phyloP scores from a whole-genome alignment of 1,140 invertebrate genomes.

The Rhopalosiphum maidis region DNA sequence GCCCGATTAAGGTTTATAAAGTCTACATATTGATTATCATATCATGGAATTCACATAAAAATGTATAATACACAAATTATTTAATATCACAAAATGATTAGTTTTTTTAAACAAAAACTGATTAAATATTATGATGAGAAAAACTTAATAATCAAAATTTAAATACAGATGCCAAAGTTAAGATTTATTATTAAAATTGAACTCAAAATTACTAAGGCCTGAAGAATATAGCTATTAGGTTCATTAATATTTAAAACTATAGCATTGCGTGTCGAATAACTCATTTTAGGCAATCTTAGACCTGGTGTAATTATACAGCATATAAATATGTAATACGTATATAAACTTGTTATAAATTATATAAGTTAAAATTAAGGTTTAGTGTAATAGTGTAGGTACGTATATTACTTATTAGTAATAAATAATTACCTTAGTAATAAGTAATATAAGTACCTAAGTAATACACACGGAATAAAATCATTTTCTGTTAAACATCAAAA shows the following conservation, averaged over 20 bases:
- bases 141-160: neutral
- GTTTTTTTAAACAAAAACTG: neutral
- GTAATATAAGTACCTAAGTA: too few species aligned
- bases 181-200: neutral
- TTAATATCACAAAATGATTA: neutral
- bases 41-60: too few species aligned
- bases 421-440: too few species aligned
- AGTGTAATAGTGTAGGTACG: neutral
- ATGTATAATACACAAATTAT: neutral
- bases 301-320: neutral
- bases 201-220: neutral
- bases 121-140: neutral
- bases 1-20: too few species aligned
- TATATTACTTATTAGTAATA: too few species aligned
- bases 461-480: neutral
- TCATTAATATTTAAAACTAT: neutral
- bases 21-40: too few species aligned
- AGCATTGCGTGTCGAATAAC: neutral
- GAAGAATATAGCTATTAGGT: neutral
- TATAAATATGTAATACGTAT: neutral
- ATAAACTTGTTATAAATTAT: neutral
- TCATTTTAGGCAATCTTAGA: neutral
- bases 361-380: neutral
- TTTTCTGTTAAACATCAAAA: too few species aligned
- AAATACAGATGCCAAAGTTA: neutral